Percentiles rank a stretch among this genome's conserved stretches.
These are phyloP conservation scores for Eulithis prunata DNA, from an alignment of 2,888 invertebrate genomes.

Conservation along the genomic window DNA sequence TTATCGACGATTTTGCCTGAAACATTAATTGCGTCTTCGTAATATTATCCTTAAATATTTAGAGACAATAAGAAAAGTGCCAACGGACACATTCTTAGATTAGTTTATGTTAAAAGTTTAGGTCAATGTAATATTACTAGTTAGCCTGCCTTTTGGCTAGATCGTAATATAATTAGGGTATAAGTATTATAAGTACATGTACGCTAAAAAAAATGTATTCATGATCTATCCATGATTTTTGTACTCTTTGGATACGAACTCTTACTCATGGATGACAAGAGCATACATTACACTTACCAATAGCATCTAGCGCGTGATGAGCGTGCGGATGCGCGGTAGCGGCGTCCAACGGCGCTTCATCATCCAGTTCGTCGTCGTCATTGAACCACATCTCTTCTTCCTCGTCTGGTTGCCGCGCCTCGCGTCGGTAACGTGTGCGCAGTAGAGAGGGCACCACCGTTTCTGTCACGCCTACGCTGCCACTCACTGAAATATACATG, in stretches of 20 bases:
- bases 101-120: too few species aligned
- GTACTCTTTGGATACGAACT: too few species aligned
- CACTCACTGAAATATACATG: constrained; percentile 59
- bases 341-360: constrained; percentile 86
- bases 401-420: constrained; percentile 97
- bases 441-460: constrained; percentile 92
- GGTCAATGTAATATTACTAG: too few species aligned
- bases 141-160: too few species aligned
- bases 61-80: too few species aligned
- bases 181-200: too few species aligned
- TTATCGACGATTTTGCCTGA: constrained; percentile 87
- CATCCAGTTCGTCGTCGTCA: constrained; percentile 96
- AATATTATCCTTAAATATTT: too few species aligned
- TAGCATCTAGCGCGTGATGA: constrained; percentile 78
- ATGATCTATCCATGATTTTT: too few species aligned
- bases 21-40: background rate
- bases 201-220: too few species aligned
- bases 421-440: constrained; percentile 92
- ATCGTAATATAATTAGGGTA: too few species aligned
- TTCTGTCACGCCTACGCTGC: constrained; percentile 75
- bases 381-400: constrained; percentile 99
- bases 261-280: background rate
- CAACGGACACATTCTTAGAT: too few species aligned
- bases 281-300: constrained; percentile 54
- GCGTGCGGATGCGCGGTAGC: constrained; percentile 65